Evolutionary conservation across 1,140 invertebrate species (phyloP), one percentile per base, ranked within the genome.

Genomic region (Tetramorium simillimum): DNA sequence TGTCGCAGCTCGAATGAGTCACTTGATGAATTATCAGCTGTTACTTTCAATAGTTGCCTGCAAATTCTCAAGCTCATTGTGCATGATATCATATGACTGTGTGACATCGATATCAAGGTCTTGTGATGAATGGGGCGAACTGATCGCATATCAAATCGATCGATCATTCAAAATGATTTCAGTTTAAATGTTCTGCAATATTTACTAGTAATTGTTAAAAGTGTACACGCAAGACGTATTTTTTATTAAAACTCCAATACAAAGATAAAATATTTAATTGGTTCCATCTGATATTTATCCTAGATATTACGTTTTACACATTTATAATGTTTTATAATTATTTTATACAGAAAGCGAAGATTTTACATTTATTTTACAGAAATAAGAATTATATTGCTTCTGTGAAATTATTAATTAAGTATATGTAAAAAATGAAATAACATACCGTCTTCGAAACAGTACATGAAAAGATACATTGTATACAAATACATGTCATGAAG

Each of bases 1-100:
- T 69, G 63, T 85, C 72, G 58, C 37, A 56, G 24, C 33, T 14
- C 9, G 37, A 75, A 46, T 91, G 89, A 89, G 21, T 89, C 87
- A 91, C n/a, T 43, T 77, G 77, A 87, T 90, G 81, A 90, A 73
- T 90, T 90, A 90, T 90, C 75, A 73, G 51, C 65, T 58, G 62
- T 85, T 80, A 89, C 80, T 90, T 88, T 86, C 56, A 70, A 21
- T 86, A 62, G 33, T 53, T 33, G 33, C 63, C 51, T 89, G 63
- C 77, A 65, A 91, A 91, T 88, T 91, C 88, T 84, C 85, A 56
- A 62, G 81, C 88, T 88, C 72, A 43, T 88, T 82, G 72, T 72
- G 70, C 67, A 63, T n/a, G 72, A 77, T 77, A 33, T 37, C 86
- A 82, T 76, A 72, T 75, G 82, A 91, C 67, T 85, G 49, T 85